A percentile compares a stretch with the other conserved stretches of the same genome.
Conservation (phyloP, 1,140 invertebrate genomes). For the Ceratoteleas bidentatus region DNA sequence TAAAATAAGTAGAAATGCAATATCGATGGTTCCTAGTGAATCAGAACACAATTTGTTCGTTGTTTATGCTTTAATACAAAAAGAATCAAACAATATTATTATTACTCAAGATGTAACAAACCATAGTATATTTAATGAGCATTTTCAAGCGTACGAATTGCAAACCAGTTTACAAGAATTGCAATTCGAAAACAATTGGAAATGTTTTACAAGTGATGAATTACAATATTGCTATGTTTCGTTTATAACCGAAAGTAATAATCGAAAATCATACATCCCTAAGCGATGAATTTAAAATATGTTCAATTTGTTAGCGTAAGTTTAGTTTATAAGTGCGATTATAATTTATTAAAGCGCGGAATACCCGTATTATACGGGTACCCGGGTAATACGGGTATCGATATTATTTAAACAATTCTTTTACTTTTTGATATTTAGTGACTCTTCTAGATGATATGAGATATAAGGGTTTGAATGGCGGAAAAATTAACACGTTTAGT, state of each 20-base stretch:
- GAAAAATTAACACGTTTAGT: too few relatives aligned
- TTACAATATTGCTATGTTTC: neutral
- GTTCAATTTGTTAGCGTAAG: too few relatives aligned
- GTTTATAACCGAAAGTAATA: neutral
- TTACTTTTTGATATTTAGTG: too few relatives aligned
- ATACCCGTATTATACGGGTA: too few relatives aligned
- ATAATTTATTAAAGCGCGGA: too few relatives aligned
- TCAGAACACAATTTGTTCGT: conserved; percentile 4
- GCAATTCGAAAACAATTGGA: neutral
- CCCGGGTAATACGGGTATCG: too few relatives aligned
- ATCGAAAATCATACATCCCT: neutral
- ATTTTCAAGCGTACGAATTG: conserved; percentile 36
- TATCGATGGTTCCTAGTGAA: conserved; percentile 28
- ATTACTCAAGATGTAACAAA: conserved; percentile 18
- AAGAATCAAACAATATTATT: conserved; percentile 10
- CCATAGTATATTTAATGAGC: conserved; percentile 15
- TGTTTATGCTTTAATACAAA: conserved; percentile 7
- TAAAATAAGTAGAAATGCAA: conserved; percentile 4
- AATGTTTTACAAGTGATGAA: neutral
- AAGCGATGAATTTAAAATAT: neutral
- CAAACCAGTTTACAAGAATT: neutral
- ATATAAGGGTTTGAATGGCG: too few relatives aligned
- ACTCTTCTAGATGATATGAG: too few relatives aligned
- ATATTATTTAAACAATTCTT: too few relatives aligned
- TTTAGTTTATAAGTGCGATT: too few relatives aligned